Conservation (phyloP, 2,888 invertebrate species). For the Callyntrura guangdongensis region DNA sequence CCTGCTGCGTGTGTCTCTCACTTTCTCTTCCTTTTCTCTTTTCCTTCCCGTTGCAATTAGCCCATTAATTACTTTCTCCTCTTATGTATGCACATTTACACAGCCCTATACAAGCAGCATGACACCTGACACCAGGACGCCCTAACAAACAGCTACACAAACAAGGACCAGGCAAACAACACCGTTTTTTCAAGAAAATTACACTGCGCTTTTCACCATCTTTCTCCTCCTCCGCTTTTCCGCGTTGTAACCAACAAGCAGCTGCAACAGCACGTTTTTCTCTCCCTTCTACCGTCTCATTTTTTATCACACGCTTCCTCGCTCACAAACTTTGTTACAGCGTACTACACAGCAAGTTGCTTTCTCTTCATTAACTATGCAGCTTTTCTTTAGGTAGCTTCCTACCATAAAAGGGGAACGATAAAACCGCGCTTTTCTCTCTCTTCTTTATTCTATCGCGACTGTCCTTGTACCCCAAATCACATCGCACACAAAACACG, state of each 20-base stretch:
- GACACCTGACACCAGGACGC: not conserved
- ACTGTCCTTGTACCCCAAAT: not conserved
- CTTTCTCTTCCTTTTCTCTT: not conserved
- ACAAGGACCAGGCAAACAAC: not conserved
- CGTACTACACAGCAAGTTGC: no score
- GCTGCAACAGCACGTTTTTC: not conserved
- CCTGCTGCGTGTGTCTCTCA: not conserved
- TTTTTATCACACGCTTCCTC: not conserved
- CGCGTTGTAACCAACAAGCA: no score
- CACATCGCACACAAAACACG: not conserved
- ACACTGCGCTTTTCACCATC: not conserved
- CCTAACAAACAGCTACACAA: not conserved
- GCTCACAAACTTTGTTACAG: not conserved
- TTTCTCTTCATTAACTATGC: conserved; percentile 1
- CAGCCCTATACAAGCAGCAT: not conserved
- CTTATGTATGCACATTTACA: not conserved
- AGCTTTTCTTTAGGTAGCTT: not conserved
- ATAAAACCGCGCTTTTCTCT: conserved; percentile 28
- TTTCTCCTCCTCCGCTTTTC: not conserved
- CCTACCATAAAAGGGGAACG: not conserved
- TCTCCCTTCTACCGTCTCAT: not conserved
- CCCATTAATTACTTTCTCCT: conserved; percentile 40
- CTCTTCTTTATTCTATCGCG: not conserved
- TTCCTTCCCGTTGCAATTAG: conserved; percentile 24
- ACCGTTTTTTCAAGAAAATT: no score